Percentiles rank a stretch among this genome's conserved stretches.
phyloP scores from a whole-genome alignment of 2,797 vertebrate species.

The Peromyscus melanophrys region DNA sequence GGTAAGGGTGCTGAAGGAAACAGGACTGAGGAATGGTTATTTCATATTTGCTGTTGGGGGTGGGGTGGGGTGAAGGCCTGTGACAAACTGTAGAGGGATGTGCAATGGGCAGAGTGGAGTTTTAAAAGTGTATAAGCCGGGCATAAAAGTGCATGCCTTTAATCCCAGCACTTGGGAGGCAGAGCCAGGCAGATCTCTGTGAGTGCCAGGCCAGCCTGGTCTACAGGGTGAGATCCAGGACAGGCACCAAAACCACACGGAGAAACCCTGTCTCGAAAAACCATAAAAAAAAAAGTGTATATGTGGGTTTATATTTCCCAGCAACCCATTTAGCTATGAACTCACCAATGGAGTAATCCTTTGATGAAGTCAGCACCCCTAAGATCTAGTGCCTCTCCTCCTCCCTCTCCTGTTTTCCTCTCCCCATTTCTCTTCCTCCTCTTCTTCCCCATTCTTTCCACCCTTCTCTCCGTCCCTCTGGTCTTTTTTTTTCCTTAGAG shows the following conservation, averaged over 20 bases:
- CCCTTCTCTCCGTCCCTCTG: not conserved
- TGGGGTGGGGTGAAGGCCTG: not conserved
- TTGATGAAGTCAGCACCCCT: not conserved
- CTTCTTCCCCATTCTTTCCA: not conserved
- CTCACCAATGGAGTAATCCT: not conserved
- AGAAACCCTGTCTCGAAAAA: too few species aligned
- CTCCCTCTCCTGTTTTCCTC: not conserved
- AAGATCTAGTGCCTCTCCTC: too few species aligned
- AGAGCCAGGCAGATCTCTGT: too few species aligned
- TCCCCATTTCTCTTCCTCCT: too few species aligned
- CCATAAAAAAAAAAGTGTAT: not conserved
- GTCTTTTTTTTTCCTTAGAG: slow-evolving; percentile 57
- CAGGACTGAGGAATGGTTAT: not conserved
- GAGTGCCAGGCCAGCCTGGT: too few species aligned
- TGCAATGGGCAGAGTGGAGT: accelerated
- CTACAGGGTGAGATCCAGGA: too few species aligned
- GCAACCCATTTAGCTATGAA: not conserved
- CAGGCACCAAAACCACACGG: too few species aligned
- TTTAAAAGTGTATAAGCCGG: not conserved
- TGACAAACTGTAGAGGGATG: not conserved
- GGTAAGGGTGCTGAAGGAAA: not conserved
- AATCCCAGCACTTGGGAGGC: too few species aligned
- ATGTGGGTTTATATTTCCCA: not conserved
- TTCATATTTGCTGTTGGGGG: not conserved
- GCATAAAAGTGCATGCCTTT: too few species aligned